Evolutionary conservation across 2,888 invertebrate species (phyloP).

Genomic region (Volucella inflata): DNA sequence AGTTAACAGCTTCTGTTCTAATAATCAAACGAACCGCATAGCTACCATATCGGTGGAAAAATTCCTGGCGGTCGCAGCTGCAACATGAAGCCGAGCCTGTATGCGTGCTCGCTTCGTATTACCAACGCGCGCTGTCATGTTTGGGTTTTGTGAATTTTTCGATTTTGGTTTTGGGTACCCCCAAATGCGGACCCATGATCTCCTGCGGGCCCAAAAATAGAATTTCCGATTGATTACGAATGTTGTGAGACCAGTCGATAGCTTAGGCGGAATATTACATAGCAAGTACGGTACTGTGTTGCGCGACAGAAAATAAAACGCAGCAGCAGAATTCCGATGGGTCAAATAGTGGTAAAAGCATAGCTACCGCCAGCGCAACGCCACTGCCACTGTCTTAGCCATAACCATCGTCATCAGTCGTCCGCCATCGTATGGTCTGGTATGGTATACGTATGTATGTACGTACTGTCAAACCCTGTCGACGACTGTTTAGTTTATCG

Average conservation of each 20-base stretch:
- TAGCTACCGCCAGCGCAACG: constrained; percentile 37
- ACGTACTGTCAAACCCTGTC: constrained; percentile 65
- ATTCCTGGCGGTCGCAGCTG: constrained; percentile 71
- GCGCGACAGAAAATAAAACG: constrained; percentile 32
- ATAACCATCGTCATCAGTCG: not conserved
- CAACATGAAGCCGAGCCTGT: constrained; percentile 30
- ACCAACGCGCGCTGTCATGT: constrained; percentile 48
- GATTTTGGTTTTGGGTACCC: constrained; percentile 5
- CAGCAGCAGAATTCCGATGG: constrained; percentile 68
- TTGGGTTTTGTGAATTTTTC: constrained; percentile 37
- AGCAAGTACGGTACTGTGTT: constrained; percentile 60
- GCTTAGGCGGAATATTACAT: constrained; percentile 18
- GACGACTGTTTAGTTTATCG: constrained; percentile 70
- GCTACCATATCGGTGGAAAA: constrained; percentile 57
- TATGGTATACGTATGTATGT: not conserved
- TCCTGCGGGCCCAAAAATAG: constrained; percentile 38
- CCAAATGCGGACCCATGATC: constrained; percentile 28
- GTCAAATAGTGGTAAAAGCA: constrained; percentile 39
- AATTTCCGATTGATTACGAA: constrained; percentile 36
- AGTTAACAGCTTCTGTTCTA: constrained; percentile 35
- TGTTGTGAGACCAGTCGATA: constrained; percentile 48
- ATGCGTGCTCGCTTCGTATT: not conserved
- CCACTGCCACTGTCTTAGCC: constrained; percentile 9
- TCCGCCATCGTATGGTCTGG: not conserved
- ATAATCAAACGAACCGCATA: constrained; percentile 67